Evolutionary conservation across 2,113 vertebrate genomes (phyloP).

Genomic region (Suncus etruscus): DNA sequence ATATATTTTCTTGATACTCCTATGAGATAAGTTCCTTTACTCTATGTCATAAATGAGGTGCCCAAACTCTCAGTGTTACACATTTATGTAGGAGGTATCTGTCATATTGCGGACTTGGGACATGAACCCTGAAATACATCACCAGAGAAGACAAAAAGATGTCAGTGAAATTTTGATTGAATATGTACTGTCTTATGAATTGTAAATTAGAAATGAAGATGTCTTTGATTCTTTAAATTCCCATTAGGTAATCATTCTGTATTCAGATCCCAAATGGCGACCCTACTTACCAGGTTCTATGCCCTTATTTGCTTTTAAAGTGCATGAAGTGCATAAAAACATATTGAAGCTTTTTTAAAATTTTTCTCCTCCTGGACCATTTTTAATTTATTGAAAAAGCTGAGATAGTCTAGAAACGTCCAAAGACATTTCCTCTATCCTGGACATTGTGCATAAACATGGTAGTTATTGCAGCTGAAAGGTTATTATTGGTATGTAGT

Average conservation of each 20-base stretch:
- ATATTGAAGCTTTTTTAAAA: no score
- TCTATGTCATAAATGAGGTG: background rate
- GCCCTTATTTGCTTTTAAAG: no score
- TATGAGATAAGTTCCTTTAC: background rate
- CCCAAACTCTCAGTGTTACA: background rate
- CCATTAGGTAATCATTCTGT: background rate
- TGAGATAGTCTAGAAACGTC: background rate
- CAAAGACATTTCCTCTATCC: no score
- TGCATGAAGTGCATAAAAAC: no score
- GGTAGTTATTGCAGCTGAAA: background rate
- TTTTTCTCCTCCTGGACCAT: no score
- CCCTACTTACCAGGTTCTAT: no score
- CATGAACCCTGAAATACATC: background rate
- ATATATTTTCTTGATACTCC: background rate
- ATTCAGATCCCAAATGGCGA: background rate
- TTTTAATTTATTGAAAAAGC: background rate
- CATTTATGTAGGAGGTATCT: background rate
- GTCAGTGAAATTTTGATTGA: background rate
- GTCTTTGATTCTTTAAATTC: slow-evolving; percentile 11
- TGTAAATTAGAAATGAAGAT: background rate
- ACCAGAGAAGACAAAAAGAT: background rate
- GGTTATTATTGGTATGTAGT: background rate
- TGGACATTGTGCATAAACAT: background rate
- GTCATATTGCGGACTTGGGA: background rate
- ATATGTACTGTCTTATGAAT: background rate